Evolutionary conservation across 2,113 vertebrate genomes (phyloP).

Genomic region (Prunella himalayana): DNA sequence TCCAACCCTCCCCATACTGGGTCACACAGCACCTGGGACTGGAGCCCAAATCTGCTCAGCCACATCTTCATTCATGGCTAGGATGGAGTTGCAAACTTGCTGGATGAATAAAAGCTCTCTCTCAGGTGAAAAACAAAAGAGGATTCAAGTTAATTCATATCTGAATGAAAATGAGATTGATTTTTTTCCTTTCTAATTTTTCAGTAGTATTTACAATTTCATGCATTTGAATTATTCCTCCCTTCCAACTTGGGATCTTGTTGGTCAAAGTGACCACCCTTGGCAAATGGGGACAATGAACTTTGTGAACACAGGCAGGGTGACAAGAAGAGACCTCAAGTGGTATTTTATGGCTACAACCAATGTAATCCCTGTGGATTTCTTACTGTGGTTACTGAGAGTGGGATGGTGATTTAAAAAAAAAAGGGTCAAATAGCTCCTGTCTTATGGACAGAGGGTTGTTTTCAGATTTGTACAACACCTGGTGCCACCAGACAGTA

Average conservation of each 20-base stretch:
- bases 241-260: background rate
- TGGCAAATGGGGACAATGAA: background rate
- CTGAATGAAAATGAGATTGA: background rate
- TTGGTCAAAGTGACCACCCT: background rate
- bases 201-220: background rate
- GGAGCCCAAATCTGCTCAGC: background rate
- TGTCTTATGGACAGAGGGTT: background rate
- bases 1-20: rapidly evolving
- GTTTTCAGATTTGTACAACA: background rate
- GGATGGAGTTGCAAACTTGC: background rate
- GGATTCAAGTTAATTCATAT: background rate
- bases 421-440: background rate
- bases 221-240: background rate
- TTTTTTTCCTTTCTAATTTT: background rate
- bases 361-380: background rate
- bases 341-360: background rate
- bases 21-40: background rate
- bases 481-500: background rate
- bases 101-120: background rate
- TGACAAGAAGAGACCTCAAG: background rate
- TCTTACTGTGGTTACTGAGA: background rate
- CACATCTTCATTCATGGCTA: background rate
- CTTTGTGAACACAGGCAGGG: background rate
- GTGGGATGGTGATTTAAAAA: background rate
- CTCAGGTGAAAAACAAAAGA: background rate